phyloP scores from a whole-genome alignment of 2,888 invertebrate genomes.

The Eupithecia pulchellata region DNA sequence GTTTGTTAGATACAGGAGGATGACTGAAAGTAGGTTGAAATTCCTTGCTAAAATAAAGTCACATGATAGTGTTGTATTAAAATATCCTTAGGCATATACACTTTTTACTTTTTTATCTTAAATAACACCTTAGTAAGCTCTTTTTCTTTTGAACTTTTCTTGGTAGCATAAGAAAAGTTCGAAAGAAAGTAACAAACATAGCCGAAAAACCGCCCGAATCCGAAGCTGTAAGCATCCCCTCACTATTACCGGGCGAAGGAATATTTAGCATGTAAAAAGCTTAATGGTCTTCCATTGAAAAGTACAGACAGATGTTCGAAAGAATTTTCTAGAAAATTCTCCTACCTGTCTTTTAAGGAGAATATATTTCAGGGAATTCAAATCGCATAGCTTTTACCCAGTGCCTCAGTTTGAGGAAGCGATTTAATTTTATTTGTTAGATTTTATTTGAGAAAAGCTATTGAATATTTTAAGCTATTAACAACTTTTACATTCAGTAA shows the following conservation, averaged over 20 bases:
- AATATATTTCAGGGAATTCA: neutral
- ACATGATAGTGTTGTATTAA: too few species aligned
- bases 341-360: constrained; percentile 7
- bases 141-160: too few species aligned
- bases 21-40: too few species aligned
- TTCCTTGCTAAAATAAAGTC: too few species aligned
- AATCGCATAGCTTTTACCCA: neutral
- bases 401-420: neutral
- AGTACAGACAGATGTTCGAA: constrained; percentile 12
- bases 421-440: neutral
- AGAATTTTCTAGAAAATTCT: constrained; percentile 21
- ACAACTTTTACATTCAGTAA: neutral
- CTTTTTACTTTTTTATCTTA: too few species aligned
- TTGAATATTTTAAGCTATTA: neutral
- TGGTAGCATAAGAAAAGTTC: too few species aligned
- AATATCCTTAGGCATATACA: too few species aligned
- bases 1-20: too few species aligned
- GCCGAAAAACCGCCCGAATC: neutral
- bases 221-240: too few species aligned
- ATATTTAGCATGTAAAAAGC: constrained; percentile 32
- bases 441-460: neutral
- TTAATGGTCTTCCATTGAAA: constrained; percentile 27
- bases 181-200: neutral
- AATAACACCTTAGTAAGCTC: neutral
- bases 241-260: constrained; percentile 7